phyloP scores from a whole-genome alignment of 1,140 invertebrate species.

The Achroia grisella region DNA sequence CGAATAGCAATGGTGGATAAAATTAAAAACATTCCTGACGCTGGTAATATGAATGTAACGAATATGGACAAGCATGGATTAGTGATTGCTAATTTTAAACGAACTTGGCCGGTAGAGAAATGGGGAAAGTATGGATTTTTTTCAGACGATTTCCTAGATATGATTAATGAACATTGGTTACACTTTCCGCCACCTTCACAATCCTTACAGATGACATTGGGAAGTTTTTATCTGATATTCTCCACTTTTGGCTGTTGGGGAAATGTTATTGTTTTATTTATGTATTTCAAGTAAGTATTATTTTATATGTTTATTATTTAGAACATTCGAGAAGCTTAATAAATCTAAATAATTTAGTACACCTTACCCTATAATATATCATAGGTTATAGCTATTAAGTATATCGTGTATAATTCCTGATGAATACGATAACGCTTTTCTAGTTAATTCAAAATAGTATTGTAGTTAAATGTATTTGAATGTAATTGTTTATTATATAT shows the following conservation, averaged over 20 bases:
- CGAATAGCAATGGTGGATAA: conserved; percentile 1
- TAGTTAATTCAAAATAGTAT: too few species aligned
- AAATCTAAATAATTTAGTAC: too few species aligned
- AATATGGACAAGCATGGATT: conserved; percentile 17
- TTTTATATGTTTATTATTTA: too few species aligned
- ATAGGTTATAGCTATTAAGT: too few species aligned
- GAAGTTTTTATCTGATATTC: conserved; percentile 75
- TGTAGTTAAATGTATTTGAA: too few species aligned
- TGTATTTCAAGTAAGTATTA: conserved; percentile 77
- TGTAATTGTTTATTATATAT: too few species aligned
- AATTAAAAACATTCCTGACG: conserved; percentile 19
- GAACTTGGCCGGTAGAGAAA: conserved; percentile 62
- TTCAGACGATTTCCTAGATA: conserved; percentile 73
- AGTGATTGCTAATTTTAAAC: conserved; percentile 49
- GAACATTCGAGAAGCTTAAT: too few species aligned
- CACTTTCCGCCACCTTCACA: conserved; percentile 75
- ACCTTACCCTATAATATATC: too few species aligned
- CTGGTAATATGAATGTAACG: conserved; percentile 18
- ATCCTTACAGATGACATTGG: conserved; percentile 74
- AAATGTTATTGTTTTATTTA: conserved; percentile 78
- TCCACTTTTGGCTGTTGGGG: conserved; percentile 76
- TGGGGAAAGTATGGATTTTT: conserved; percentile 73
- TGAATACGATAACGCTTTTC: too few species aligned
- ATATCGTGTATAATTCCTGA: too few species aligned
- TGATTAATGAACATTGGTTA: conserved; percentile 80